Evolutionary conservation across 2,888 invertebrate species (phyloP).

Genomic region (Timema cristinae): DNA sequence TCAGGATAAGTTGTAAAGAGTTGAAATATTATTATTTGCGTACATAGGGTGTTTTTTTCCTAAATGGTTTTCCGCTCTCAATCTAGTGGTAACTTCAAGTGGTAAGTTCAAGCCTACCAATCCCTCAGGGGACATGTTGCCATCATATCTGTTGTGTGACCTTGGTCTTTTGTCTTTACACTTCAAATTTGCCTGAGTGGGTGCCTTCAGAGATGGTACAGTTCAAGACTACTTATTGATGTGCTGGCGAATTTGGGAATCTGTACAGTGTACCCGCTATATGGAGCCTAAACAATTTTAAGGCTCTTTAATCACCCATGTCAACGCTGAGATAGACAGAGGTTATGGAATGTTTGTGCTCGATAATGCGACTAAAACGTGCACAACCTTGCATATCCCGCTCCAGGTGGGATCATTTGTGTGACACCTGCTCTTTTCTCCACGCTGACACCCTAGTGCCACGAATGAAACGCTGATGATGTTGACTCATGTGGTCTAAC

Average conservation of each 20-base stretch:
- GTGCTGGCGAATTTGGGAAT: not conserved
- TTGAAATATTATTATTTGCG: no score
- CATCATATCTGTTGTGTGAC: conserved; percentile 3
- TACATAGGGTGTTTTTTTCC: no score
- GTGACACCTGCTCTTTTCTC: no score
- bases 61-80: no score
- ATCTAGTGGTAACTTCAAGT: not conserved
- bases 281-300: not conserved
- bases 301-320: not conserved
- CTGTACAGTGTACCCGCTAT: conserved; percentile 2
- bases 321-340: not conserved
- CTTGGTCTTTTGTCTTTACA: not conserved
- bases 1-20: no score
- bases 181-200: not conserved
- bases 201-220: not conserved
- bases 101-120: not conserved
- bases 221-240: not conserved
- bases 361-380: not conserved
- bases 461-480: not conserved
- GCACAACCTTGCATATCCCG: not conserved
- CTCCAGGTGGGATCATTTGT: not conserved
- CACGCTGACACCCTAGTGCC: not conserved
- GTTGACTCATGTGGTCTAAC: conserved; percentile 3
- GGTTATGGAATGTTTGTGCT: not conserved
- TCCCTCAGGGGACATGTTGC: not conserved